Conservation (phyloP, 2,888 invertebrate genomes). For the Drosophila vallismaia region DNA sequence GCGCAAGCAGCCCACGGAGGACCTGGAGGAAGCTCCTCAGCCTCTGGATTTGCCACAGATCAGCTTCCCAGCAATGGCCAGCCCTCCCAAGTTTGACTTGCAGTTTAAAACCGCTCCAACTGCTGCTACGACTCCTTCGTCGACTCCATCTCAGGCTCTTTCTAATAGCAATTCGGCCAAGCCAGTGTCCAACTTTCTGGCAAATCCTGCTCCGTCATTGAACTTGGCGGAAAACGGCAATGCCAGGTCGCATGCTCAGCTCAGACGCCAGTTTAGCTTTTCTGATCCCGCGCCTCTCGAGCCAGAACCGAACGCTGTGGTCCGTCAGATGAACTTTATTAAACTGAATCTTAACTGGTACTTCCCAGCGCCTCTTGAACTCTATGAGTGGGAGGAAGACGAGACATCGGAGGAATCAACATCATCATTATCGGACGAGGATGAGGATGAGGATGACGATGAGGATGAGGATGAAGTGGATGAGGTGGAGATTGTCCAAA, state of each 20-base stretch:
- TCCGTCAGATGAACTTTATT: neutral
- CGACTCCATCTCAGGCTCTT: neutral
- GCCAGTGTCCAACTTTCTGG: conserved; percentile 36
- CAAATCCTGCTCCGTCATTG: conserved; percentile 2
- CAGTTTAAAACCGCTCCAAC: conserved; percentile 42
- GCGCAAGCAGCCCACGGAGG: conserved; percentile 65
- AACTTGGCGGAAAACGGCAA: conserved; percentile 6
- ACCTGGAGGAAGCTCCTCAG: conserved; percentile 82
- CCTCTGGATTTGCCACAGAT: conserved; percentile 85
- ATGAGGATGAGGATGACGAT: neutral
- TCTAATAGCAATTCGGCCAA: conserved; percentile 7
- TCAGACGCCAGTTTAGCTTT: conserved; percentile 11
- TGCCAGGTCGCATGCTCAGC: conserved; percentile 12
- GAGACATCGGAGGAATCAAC: neutral
- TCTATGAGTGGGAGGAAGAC: neutral
- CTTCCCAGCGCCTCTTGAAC: conserved; percentile 8
- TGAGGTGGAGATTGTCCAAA: neutral
- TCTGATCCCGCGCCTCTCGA: conserved; percentile 6
- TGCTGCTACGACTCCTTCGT: neutral
- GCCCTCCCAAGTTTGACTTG: conserved; percentile 82
- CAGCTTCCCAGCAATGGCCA: conserved; percentile 81
- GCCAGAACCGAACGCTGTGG: neutral
- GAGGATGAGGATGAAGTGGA: neutral
- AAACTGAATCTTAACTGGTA: neutral
- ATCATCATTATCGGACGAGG: neutral